A percentile compares a stretch with the other conserved stretches of the same genome.
Conservation (phyloP, 37 sponge, comb jelly and placozoan genomes). For the Petrosia ficiformis region DNA sequence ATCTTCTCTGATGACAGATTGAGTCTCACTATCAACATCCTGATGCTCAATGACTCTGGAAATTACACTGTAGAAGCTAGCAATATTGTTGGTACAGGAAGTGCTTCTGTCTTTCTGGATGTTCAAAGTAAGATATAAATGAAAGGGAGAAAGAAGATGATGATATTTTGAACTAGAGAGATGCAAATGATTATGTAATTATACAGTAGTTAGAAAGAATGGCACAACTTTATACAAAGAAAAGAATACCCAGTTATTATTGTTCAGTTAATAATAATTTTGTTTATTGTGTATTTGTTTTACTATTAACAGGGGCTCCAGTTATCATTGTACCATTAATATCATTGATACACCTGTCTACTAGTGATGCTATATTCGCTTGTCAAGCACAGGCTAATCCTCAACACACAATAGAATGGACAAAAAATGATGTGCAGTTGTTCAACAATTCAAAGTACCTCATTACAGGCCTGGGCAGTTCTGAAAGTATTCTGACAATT, state of each 20-base stretch:
- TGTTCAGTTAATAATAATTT: too few species aligned
- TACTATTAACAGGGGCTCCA: not conserved
- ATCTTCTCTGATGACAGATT: not conserved
- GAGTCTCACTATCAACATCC: not conserved
- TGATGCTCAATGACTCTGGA: slow-evolving; percentile 1
- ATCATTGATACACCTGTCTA: not conserved
- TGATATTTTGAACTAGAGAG: too few species aligned
- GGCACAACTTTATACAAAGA: too few species aligned
- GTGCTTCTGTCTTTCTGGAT: slow-evolving; percentile 11
- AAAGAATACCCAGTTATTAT: too few species aligned
- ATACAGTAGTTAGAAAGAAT: too few species aligned
- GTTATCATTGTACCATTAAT: not conserved
- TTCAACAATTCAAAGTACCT: not conserved
- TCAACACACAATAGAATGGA: slow-evolving; percentile 10
- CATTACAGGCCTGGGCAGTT: not conserved
- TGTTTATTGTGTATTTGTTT: not conserved
- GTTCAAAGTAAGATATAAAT: slow-evolving; percentile 3
- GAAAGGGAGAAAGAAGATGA: not conserved
- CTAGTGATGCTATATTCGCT: not conserved
- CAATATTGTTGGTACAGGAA: slow-evolving; percentile 7
- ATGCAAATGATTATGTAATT: too few species aligned
- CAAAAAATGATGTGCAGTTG: not conserved
- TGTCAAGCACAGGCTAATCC: not conserved
- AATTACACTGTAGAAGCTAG: slow-evolving; percentile 17
- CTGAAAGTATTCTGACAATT: slow-evolving; percentile 3